These are phyloP conservation scores for Pheosia gnoma DNA, from an alignment of 2,888 invertebrate species.

Conservation along the genomic window DNA sequence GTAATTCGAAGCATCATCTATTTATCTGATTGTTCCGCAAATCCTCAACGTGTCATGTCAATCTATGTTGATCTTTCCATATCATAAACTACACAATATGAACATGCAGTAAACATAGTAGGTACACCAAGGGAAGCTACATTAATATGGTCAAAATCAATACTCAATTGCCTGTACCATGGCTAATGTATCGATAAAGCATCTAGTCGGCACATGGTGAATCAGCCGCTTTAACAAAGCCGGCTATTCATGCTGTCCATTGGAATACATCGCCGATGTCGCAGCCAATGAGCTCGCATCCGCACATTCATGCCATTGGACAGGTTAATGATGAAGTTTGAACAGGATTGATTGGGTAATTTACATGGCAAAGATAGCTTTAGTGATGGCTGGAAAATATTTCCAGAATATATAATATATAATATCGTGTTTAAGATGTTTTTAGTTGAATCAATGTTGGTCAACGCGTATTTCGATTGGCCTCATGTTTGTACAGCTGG, in stretches of 20 bases:
- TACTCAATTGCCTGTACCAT: neutral
- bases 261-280: slow-evolving; percentile 12
- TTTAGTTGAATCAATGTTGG: neutral
- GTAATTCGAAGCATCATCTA: too few species aligned
- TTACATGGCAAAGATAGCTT: neutral
- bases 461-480: neutral
- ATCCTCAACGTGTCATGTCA: too few species aligned
- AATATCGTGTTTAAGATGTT: neutral
- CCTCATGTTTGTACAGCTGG: neutral
- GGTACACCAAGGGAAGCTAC: neutral
- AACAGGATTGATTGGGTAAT: neutral
- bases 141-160: neutral
- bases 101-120: neutral
- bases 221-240: neutral
- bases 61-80: too few species aligned
- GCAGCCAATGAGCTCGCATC: slow-evolving; percentile 28
- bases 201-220: slow-evolving; percentile 1
- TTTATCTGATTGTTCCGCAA: too few species aligned
- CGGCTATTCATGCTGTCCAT: slow-evolving; percentile 6
- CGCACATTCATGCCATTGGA: slow-evolving; percentile 33
- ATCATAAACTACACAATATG: neutral
- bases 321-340: slow-evolving; percentile 4
- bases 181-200: slow-evolving; percentile 1
- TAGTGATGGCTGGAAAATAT: neutral
- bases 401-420: neutral